phyloP scores from a whole-genome alignment of 2,797 vertebrate species.

The Octomys mimax region DNA sequence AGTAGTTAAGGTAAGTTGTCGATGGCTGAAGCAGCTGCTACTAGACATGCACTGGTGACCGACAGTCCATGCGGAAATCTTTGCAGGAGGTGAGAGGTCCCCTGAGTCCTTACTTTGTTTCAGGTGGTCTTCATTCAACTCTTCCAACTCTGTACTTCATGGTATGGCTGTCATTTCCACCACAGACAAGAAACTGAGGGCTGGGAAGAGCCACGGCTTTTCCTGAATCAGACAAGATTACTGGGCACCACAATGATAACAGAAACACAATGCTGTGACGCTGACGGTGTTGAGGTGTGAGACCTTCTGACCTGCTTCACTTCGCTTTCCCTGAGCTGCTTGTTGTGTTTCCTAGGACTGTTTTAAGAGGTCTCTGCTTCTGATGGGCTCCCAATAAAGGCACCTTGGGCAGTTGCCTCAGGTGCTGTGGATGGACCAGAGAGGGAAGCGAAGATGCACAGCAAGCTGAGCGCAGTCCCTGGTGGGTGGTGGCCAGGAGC shows the following conservation, averaged over 20 bases:
- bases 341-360: accelerated
- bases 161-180: not conserved
- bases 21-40: not conserved
- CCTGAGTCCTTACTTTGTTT: not conserved
- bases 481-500: not conserved
- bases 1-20: not conserved
- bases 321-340: not conserved
- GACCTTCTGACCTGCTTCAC: not conserved
- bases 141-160: not conserved
- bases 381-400: not conserved
- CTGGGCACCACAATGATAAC: not conserved
- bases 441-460: accelerated
- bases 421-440: not conserved
- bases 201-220: not conserved
- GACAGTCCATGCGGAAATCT: not conserved
- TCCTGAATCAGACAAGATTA: not conserved
- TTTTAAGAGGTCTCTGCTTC: not conserved
- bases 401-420: not conserved
- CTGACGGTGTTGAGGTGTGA: not conserved
- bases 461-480: too few relatives aligned
- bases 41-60: not conserved
- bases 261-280: not conserved
- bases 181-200: not conserved
- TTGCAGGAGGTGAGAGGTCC: accelerated
- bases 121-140: accelerated